Base-by-base conservation (phyloP, 2,888 invertebrate genomes). In the Catocala fraxini region DNA sequence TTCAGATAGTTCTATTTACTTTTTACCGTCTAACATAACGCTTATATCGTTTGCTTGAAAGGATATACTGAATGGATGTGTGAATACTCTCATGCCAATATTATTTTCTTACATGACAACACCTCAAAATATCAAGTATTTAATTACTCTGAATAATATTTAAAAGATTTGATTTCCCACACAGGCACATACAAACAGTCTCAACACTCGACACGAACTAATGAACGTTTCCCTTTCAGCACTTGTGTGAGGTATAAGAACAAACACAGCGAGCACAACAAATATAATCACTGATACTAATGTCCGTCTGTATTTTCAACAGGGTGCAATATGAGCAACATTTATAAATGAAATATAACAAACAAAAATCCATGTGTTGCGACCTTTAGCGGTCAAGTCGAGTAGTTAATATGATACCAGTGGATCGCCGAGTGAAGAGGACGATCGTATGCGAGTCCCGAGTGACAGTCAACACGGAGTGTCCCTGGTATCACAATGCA, bases 301-400 rank as follows among this genome's bases (percentile, higher is more conserved):
- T 92, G 81, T 80, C 70, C 86, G 82, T 92, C 86, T 93, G 87
- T 92, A 86, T 92, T 93, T 92, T 92, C 92, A 91, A 90, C 93
- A 92, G 93, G 92, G 80, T 83, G 74, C 83, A 79, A 87, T 88
- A 88, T 84, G 87, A 83, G 72, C 90, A 82, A 85, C 89, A 85
- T 73, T 82, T 81, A 73, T 77, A 77, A 83, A 82, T 61, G 56
- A 75, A 75, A 78, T 75, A 59, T 73, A 71, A 74, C 71, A 66
- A 73, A 75, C 78, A 75, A 53, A 68, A 60, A 68, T 67, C 65
- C 60, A 68, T 77, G 70, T 76, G 70, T 65, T 62, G 53, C 62
- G 83, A 84, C 83, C 83, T 84, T 71, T 87, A 86, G 83, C 75
- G 83, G 86, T 86, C 83, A 59, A 51, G 68, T 76, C 53, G 52